Percentiles rank a stretch among this genome's conserved stretches.
Evolutionary conservation across 2,113 vertebrate species (phyloP).

Genomic region (Procavia capensis): DNA sequence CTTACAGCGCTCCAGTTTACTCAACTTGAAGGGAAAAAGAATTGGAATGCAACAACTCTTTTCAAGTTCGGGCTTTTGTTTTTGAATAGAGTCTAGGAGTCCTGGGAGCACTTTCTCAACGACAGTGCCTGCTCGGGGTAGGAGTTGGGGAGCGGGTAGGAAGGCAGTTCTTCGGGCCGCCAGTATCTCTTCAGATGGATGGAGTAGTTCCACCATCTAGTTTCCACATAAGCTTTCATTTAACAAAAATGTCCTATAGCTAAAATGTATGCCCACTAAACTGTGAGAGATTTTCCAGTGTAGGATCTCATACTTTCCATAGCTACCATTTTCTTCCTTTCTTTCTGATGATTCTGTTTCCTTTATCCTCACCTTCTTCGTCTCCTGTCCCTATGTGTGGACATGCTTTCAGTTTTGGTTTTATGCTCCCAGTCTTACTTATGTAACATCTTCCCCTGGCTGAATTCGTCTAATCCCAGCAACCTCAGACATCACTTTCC

Average conservation of each 20-base stretch:
- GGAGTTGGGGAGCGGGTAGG: neutral
- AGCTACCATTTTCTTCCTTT: neutral
- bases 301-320: neutral
- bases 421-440: too few relatives aligned
- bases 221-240: neutral
- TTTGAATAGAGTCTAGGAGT: neutral
- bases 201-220: neutral
- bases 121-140: too few relatives aligned
- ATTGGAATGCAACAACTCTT: too few relatives aligned
- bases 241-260: neutral
- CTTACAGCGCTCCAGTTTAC: accelerated
- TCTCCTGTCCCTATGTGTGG: neutral
- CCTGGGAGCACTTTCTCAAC: neutral
- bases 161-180: neutral
- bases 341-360: neutral
- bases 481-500: neutral
- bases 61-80: neutral
- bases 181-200: neutral
- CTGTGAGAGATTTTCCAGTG: neutral
- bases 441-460: too few relatives aligned
- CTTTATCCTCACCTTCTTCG: neutral
- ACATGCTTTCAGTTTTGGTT: neutral
- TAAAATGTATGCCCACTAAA: neutral
- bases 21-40: neutral
- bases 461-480: neutral